Conservation (phyloP, 2,888 invertebrate species). For the Scaptomyza caliginosa region DNA sequence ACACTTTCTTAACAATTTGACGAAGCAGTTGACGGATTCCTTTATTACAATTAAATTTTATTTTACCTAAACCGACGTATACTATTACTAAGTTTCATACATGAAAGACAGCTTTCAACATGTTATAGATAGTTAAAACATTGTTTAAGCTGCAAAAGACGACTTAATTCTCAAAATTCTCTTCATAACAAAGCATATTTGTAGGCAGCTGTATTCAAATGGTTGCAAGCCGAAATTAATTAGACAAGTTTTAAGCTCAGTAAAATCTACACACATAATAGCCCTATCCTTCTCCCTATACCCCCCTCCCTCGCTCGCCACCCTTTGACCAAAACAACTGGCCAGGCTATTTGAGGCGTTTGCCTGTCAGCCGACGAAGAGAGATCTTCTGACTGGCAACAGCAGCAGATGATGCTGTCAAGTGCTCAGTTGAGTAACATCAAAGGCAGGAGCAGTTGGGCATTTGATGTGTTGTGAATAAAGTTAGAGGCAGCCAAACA, state of each 20-base stretch:
- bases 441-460: conserved; percentile 32
- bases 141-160: not conserved
- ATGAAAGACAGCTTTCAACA: not conserved
- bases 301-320: too few species aligned
- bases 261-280: not conserved
- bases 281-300: too few species aligned
- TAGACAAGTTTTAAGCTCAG: conserved; percentile 22
- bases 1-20: too few species aligned
- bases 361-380: conserved; percentile 23
- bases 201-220: conserved; percentile 17
- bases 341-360: not conserved
- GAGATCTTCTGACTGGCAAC: conserved; percentile 20
- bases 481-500: conserved; percentile 10
- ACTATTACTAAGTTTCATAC: not conserved
- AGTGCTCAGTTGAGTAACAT: conserved; percentile 20
- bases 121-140: not conserved
- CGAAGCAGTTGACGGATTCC: too few species aligned
- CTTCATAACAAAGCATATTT: not conserved
- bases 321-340: not conserved
- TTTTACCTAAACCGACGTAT: too few species aligned
- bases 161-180: not conserved
- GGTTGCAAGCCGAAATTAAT: conserved; percentile 37
- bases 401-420: conserved; percentile 21
- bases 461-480: conserved; percentile 11
- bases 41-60: too few species aligned